phyloP scores from a whole-genome alignment of 2,113 vertebrate species.

The Bufo gargarizans region DNA sequence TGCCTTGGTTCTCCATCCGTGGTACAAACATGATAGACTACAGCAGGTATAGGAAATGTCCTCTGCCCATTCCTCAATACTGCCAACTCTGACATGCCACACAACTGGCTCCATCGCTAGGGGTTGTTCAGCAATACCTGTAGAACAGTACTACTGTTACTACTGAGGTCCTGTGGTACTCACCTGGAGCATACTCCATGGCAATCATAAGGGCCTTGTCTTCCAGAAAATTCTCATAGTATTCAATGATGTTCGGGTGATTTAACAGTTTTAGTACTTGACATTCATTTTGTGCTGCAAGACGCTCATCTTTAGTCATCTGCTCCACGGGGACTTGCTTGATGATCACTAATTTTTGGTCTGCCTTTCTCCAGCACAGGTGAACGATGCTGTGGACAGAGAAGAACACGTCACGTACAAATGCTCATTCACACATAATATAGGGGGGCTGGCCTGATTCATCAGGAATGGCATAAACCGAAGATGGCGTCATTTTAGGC shows the following conservation, averaged over 20 bases:
- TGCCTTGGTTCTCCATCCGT: too few relatives aligned
- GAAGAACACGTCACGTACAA: not conserved
- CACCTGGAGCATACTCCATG: conserved; percentile 97
- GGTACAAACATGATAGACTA: too few relatives aligned
- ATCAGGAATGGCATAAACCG: too few relatives aligned
- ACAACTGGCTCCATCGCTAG: too few relatives aligned
- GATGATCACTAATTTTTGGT: conserved; percentile 92
- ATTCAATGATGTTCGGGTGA: conserved; percentile 97
- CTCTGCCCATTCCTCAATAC: too few relatives aligned
- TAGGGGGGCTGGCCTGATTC: too few relatives aligned
- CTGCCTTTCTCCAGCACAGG: conserved; percentile 86
- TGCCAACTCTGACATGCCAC: too few relatives aligned
- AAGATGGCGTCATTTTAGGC: too few relatives aligned
- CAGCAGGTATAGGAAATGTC: too few relatives aligned
- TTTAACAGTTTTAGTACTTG: conserved; percentile 97
- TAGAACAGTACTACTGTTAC: too few relatives aligned
- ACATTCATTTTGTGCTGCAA: conserved; percentile 95
- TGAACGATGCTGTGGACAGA: conserved; percentile 86
- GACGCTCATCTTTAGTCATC: conserved; percentile 95
- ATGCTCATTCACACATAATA: not conserved
- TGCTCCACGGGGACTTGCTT: conserved; percentile 99
- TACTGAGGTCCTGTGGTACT: not conserved
- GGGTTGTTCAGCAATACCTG: too few relatives aligned
- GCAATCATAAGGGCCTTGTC: conserved; percentile 99
- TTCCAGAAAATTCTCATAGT: conserved; percentile 98